A percentile compares a stretch with the other conserved stretches of the same genome.
phyloP scores from a whole-genome alignment of 2,113 vertebrate species.

The Mugil cephalus region DNA sequence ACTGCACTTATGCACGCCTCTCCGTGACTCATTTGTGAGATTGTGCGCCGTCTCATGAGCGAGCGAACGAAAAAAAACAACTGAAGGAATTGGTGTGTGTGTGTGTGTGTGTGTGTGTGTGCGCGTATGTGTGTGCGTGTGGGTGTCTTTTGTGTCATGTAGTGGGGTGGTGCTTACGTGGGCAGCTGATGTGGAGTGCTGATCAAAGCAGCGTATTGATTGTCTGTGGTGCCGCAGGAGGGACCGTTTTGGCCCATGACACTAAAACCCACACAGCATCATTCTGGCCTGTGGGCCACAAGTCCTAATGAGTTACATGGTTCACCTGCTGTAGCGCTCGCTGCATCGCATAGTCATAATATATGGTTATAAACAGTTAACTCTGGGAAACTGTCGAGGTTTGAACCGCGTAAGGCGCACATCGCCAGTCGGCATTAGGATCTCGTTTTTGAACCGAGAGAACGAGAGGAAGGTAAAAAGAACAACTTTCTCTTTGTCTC shows the following conservation, averaged over 20 bases:
- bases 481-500: conserved; percentile 70
- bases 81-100: conserved; percentile 42
- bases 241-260: conserved; percentile 79
- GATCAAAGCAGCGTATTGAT: conserved; percentile 80
- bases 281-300: conserved; percentile 72
- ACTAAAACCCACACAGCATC: conserved; percentile 79
- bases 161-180: conserved; percentile 68
- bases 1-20: conserved; percentile 34
- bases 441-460: conserved; percentile 59
- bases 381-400: conserved; percentile 53
- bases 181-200: conserved; percentile 65
- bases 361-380: conserved; percentile 65
- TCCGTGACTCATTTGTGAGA: conserved; percentile 53
- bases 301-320: conserved; percentile 72
- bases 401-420: conserved; percentile 40
- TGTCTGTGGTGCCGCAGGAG: conserved; percentile 74
- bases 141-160: conserved; percentile 71
- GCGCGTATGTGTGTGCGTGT: conserved; percentile 34
- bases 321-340: conserved; percentile 51
- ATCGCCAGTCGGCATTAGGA: conserved; percentile 51
- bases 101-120: conserved; percentile 30
- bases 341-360: conserved; percentile 48
- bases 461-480: conserved; percentile 61
- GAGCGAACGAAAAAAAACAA: conserved; percentile 38
- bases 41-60: conserved; percentile 57